Percentiles rank a stretch among this genome's conserved stretches.
Conservation (phyloP, 2,797 vertebrate species). For the Macropodus opercularis region DNA sequence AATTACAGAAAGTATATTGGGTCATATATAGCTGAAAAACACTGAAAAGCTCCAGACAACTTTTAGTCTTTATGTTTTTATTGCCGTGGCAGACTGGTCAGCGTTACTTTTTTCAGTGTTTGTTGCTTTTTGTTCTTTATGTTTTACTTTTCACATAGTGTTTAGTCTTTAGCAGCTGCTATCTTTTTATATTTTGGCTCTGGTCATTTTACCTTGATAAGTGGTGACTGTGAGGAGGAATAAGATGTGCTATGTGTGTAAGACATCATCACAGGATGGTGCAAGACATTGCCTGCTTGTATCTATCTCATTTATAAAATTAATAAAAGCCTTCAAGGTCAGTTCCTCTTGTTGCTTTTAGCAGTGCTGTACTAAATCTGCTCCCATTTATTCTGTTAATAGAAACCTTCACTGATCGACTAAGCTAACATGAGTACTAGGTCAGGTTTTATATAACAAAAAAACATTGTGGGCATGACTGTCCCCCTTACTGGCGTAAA, state of each 20-base stretch:
- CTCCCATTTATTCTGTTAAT: constrained; percentile 17
- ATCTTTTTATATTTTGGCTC: constrained; percentile 38
- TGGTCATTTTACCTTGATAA: constrained; percentile 31
- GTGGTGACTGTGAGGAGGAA: constrained; percentile 29
- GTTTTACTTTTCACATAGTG: constrained; percentile 31
- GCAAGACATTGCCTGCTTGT: constrained; percentile 20
- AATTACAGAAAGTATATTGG: constrained; percentile 10
- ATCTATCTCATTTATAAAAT: constrained; percentile 46
- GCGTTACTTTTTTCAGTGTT: constrained; percentile 76
- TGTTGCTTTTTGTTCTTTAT: constrained; percentile 44
- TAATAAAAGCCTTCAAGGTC: constrained; percentile 21
- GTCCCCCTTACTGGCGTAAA: constrained; percentile 15
- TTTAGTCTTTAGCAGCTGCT: constrained; percentile 36
- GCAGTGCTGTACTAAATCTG: constrained; percentile 25
- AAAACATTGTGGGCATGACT: constrained; percentile 24
- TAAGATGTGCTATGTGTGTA: constrained; percentile 34
- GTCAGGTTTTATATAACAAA: too few relatives aligned
- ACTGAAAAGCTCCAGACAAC: constrained; percentile 39
- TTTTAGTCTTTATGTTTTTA: constrained; percentile 68
- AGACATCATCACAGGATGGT: constrained; percentile 21
- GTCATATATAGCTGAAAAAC: constrained; percentile 43
- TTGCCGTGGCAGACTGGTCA: constrained; percentile 57
- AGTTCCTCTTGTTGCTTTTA: constrained; percentile 11
- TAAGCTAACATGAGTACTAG: constrained; percentile 7
- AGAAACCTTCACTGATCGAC: constrained; percentile 17